Percentiles rank a stretch among this genome's conserved stretches.
phyloP scores from a whole-genome alignment of 2,797 vertebrate genomes.

The Arctocebus calabarensis region DNA sequence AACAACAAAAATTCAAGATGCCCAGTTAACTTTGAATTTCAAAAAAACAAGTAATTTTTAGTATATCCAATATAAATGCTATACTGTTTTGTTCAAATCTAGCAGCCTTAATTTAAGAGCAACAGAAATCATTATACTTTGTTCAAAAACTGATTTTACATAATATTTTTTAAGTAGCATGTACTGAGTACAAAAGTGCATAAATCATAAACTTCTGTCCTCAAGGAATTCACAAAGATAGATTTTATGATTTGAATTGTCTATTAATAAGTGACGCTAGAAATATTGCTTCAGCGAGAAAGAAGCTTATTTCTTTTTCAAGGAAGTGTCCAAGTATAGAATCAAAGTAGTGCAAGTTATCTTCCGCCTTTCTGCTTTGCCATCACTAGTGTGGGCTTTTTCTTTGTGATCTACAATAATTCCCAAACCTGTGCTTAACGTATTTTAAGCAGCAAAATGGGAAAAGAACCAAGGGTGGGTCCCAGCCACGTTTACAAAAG shows the following conservation, averaged over 20 bases:
- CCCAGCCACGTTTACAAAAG: background rate
- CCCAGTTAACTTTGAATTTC: background rate
- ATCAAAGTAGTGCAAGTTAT: background rate
- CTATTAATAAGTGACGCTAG: background rate
- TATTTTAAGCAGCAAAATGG: background rate
- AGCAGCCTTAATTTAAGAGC: background rate
- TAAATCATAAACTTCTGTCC: background rate
- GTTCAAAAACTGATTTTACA: background rate
- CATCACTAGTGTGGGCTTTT: background rate
- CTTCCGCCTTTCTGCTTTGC: background rate
- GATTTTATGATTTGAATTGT: background rate
- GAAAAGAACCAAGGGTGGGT: fast-evolving
- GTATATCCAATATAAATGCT: background rate
- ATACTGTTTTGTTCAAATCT: background rate
- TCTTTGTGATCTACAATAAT: background rate
- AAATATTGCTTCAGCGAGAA: background rate
- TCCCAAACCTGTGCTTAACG: background rate
- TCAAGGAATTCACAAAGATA: background rate
- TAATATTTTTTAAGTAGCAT: background rate
- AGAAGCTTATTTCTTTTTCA: background rate
- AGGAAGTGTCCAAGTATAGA: background rate
- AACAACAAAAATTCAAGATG: background rate
- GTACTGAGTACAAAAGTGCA: background rate
- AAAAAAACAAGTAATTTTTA: background rate
- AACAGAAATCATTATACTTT: background rate